Percentiles rank a stretch among this genome's conserved stretches.
Conservation (phyloP, 2,888 invertebrate species). For the Liposcelis brunnea region DNA sequence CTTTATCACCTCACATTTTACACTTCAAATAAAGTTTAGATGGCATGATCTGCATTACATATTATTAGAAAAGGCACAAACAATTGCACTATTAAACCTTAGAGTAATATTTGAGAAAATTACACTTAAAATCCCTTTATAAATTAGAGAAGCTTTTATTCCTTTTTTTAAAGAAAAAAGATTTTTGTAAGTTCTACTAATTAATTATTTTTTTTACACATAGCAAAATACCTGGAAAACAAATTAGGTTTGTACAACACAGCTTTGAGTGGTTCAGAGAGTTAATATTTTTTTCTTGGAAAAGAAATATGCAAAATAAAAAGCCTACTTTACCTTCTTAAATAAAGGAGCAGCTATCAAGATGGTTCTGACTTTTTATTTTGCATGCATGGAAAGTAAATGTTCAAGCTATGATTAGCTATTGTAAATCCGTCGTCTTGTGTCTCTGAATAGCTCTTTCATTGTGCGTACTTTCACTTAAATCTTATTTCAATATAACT, state of each 20-base stretch:
- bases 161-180: no score
- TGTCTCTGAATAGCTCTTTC: no score
- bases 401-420: slow-evolving; percentile 1
- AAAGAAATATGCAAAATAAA: slow-evolving; percentile 4
- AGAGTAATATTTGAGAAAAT: no score
- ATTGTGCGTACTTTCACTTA: no score
- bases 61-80: not conserved
- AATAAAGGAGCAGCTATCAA: slow-evolving; percentile 13
- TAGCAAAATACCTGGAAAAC: slow-evolving; percentile 4
- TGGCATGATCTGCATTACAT: not conserved
- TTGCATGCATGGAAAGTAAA: slow-evolving; percentile 10
- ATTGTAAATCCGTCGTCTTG: no score
- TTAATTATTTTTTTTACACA: not conserved
- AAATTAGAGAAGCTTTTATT: no score
- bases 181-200: not conserved
- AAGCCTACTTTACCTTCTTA: slow-evolving; percentile 13
- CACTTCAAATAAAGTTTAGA: not conserved
- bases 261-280: slow-evolving; percentile 15
- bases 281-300: slow-evolving; percentile 18
- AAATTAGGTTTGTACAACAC: slow-evolving; percentile 1
- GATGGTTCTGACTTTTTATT: slow-evolving; percentile 12
- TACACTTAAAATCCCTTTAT: no score
- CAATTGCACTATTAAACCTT: no score
- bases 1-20: not conserved
- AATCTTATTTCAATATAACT: no score